These are phyloP conservation scores for Diadegma fenestrale DNA, from an alignment of 2,888 invertebrate species.

Conservation along the genomic window DNA sequence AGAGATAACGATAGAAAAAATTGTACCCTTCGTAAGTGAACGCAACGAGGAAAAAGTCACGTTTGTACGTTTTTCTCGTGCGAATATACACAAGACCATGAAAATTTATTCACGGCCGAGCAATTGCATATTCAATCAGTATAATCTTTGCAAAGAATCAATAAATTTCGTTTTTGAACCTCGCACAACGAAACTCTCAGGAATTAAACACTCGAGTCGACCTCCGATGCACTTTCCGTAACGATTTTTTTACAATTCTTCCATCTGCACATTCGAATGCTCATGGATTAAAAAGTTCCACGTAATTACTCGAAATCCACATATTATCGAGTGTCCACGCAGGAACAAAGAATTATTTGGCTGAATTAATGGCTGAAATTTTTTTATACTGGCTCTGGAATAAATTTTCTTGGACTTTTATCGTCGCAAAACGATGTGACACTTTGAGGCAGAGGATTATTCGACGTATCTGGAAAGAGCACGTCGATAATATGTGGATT, in stretches of 20 bases:
- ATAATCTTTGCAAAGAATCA: conserved; percentile 30
- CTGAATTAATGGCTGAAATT: neutral
- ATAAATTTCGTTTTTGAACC: conserved; percentile 32
- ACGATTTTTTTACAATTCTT: neutral
- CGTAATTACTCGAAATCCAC: conserved; percentile 1
- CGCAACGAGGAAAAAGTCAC: conserved; percentile 29
- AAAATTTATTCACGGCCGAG: conserved; percentile 36
- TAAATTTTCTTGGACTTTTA: neutral
- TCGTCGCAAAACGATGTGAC: neutral
- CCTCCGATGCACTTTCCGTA: no score
- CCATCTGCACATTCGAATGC: neutral
- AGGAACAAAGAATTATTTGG: neutral
- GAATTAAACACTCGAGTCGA: conserved; percentile 16
- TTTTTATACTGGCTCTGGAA: neutral
- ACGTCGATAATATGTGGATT: conserved; percentile 21
- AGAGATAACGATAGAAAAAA: conserved; percentile 20
- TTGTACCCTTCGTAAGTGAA: conserved; percentile 9
- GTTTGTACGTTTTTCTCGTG: conserved; percentile 28
- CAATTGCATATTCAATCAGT: conserved; percentile 54
- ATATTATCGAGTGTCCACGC: neutral
- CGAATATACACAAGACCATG: conserved; percentile 2
- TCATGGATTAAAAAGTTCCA: neutral
- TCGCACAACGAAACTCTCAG: neutral
- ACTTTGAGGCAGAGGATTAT: neutral
- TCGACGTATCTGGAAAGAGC: neutral